These are phyloP conservation scores for Orthonychiurus folsomi DNA, from an alignment of 2,888 invertebrate genomes.

Conservation along the genomic window DNA sequence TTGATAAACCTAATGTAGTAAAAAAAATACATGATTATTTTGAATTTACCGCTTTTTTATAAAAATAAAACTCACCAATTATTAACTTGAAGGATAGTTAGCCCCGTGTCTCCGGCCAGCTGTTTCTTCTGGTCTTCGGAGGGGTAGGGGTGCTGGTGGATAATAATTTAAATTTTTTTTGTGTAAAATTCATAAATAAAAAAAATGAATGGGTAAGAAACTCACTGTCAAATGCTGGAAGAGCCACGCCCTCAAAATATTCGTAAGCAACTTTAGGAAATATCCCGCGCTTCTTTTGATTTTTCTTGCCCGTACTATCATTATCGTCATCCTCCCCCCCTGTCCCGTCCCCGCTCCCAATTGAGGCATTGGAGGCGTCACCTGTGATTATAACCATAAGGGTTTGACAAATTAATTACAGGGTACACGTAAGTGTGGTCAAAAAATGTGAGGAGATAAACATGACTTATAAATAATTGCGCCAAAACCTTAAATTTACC, in stretches of 20 bases:
- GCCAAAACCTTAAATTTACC: no score
- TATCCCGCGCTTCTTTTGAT: conserved; percentile 99
- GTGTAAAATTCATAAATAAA: background rate
- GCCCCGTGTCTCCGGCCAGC: conserved; percentile 99
- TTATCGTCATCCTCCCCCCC: conserved; percentile 97
- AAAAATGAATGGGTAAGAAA: conserved; percentile 8
- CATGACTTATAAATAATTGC: no score
- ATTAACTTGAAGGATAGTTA: conserved; percentile 99
- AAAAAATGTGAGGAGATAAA: no score
- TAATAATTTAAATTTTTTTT: background rate
- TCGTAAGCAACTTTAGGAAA: conserved; percentile 99
- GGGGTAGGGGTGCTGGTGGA: conserved; percentile 98
- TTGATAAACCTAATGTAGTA: conserved; percentile 84
- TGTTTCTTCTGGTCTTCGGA: conserved; percentile 99
- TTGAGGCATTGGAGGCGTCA: conserved; percentile 7
- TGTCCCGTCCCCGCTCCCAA: conserved; percentile 72
- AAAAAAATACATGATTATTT: no score
- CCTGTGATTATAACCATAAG: background rate
- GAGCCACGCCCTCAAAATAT: conserved; percentile 81
- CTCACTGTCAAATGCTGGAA: conserved; percentile 96
- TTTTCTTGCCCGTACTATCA: conserved; percentile 91
- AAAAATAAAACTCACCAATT: conserved; percentile 82
- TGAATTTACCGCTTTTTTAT: no score
- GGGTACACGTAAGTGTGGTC: no score
- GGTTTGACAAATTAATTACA: no score